A percentile compares a stretch with the other conserved stretches of the same genome.
Conservation (phyloP, 2,113 vertebrate species). For the Nerophis ophidion region DNA sequence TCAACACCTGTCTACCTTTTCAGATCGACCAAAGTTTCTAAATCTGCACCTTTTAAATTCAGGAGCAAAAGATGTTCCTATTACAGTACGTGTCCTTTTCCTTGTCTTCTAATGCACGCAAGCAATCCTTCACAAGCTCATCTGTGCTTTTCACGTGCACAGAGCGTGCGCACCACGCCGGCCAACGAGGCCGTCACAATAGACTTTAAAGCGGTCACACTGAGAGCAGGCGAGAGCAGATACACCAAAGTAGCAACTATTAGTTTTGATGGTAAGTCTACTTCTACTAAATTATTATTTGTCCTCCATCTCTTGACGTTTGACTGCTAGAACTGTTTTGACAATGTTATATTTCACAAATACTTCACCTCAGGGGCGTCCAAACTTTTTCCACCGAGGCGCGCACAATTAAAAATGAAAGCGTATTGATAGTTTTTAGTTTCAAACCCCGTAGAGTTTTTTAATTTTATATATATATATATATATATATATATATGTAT, state of each 20-base stretch:
- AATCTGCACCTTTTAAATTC: conserved; percentile 99
- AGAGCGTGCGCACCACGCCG: conserved; percentile 93
- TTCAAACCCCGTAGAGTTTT: too few species aligned
- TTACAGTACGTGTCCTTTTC: conserved; percentile 79
- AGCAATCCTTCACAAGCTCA: not conserved
- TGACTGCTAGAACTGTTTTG: too few species aligned
- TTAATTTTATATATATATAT: too few species aligned
- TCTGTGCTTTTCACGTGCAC: conserved; percentile 4
- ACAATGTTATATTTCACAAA: too few species aligned
- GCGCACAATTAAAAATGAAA: too few species aligned
- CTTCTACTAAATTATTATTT: not conserved
- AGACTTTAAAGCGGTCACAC: conserved; percentile 92
- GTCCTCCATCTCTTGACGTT: too few species aligned
- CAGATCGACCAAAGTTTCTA: conserved; percentile 95
- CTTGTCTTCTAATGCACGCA: not conserved
- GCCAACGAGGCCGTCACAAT: conserved; percentile 91
- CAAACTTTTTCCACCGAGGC: too few species aligned
- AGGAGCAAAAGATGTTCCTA: conserved; percentile 95
- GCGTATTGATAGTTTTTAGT: too few species aligned
- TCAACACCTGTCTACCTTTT: conserved; percentile 29
- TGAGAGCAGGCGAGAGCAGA: conserved; percentile 93
- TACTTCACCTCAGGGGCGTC: too few species aligned
- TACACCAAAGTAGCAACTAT: conserved; percentile 99
- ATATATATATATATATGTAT: too few species aligned
- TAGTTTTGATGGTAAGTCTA: conserved; percentile 91